Evolutionary conservation across 2,888 invertebrate species (phyloP).

Genomic region (Aporophyla nigra): DNA sequence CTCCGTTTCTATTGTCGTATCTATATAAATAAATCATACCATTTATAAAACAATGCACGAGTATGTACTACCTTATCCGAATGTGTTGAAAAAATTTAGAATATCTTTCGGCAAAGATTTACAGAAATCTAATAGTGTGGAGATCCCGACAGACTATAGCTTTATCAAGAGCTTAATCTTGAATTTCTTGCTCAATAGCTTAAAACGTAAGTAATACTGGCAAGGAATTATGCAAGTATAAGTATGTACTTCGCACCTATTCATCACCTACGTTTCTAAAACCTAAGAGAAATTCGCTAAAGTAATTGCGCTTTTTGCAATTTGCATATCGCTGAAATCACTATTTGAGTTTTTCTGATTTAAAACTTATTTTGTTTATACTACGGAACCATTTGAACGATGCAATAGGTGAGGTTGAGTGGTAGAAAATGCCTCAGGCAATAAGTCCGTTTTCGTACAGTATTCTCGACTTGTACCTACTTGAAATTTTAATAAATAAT

Average conservation of each 20-base stretch:
- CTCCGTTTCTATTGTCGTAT: not conserved
- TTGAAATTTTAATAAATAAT: not conserved
- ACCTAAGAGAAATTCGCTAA: not conserved
- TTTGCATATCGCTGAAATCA: not conserved
- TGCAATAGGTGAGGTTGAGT: no score
- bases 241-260: not conserved
- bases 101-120: not conserved
- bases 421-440: no score
- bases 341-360: not conserved
- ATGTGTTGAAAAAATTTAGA: not conserved
- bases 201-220: not conserved
- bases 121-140: not conserved
- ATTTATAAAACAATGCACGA: slow-evolving; percentile 5
- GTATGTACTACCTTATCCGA: slow-evolving; percentile 14
- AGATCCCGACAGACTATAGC: not conserved
- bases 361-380: not conserved
- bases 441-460: no score
- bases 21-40: slow-evolving; percentile 16
- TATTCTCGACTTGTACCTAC: no score
- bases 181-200: no score
- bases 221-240: not conserved
- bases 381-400: not conserved
- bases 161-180: not conserved
- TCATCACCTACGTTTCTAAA: slow-evolving; percentile 3
- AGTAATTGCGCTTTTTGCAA: not conserved